Conservation (phyloP, 1,140 invertebrate species). For the Panonychus citri region DNA sequence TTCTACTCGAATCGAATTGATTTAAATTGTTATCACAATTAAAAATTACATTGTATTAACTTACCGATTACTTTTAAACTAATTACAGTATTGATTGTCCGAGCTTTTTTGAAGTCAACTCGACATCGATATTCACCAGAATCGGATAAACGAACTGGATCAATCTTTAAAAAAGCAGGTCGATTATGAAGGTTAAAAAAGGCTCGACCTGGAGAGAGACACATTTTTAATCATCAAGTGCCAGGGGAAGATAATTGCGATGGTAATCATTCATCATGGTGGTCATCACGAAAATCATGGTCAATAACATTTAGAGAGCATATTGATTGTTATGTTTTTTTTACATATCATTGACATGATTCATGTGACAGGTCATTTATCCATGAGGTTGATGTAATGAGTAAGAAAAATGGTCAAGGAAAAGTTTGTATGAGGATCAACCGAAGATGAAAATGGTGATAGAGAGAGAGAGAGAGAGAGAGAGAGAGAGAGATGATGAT, state of each 20-base stretch:
- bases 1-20: too few relatives aligned
- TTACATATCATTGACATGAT: too few relatives aligned
- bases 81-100: conserved; percentile 60
- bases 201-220: conserved; percentile 9
- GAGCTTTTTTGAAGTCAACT: conserved; percentile 66
- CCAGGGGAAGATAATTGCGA: too few relatives aligned
- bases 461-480: conserved; percentile 2
- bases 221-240: too few relatives aligned
- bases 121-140: conserved; percentile 60
- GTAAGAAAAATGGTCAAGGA: too few relatives aligned
- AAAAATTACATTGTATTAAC: conserved; percentile 16
- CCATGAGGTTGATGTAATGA: too few relatives aligned
- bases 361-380: too few relatives aligned
- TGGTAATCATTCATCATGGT: too few relatives aligned
- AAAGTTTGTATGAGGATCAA: neutral
- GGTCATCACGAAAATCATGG: too few relatives aligned
- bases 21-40: too few relatives aligned
- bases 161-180: conserved; percentile 22
- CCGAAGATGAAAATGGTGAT: neutral
- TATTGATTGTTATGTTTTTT: too few relatives aligned
- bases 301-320: too few relatives aligned
- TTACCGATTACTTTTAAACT: conserved; percentile 69
- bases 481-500: neutral
- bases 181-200: conserved; percentile 6
- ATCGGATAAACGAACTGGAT: conserved; percentile 26